These are phyloP conservation scores for Corythoichthys haematopterus DNA, from an alignment of 2,113 vertebrate genomes.

Conservation along the genomic window DNA sequence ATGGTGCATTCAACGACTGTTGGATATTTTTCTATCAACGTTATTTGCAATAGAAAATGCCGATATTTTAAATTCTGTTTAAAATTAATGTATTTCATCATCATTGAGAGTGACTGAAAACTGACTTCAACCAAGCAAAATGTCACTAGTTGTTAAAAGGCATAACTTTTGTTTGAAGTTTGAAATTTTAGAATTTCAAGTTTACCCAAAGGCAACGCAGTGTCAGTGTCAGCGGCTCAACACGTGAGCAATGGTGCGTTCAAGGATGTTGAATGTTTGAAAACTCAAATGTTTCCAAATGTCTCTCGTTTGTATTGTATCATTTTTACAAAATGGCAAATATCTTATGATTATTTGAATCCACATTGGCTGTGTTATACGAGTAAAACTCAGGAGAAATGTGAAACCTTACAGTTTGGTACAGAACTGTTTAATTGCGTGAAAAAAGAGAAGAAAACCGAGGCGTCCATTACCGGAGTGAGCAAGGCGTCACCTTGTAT, in stretches of 20 bases:
- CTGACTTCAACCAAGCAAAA: background rate
- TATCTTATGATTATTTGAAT: too few relatives aligned
- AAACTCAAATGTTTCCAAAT: background rate
- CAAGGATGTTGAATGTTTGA: background rate
- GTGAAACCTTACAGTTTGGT: too few relatives aligned
- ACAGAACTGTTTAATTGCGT: too few relatives aligned
- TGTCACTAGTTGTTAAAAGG: background rate
- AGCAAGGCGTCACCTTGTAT: too few relatives aligned
- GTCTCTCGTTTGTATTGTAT: background rate
- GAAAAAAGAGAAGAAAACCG: too few relatives aligned
- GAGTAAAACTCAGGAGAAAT: too few relatives aligned
- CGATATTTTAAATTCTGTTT: background rate
- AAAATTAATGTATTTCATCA: background rate
- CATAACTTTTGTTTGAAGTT: background rate
- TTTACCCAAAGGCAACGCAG: background rate
- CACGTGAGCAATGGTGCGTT: background rate
- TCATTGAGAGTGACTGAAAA: background rate
- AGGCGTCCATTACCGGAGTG: too few relatives aligned
- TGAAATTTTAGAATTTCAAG: background rate
- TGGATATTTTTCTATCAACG: background rate
- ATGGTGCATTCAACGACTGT: background rate
- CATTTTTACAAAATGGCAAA: background rate
- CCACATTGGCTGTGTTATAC: too few relatives aligned
- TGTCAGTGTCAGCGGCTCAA: background rate
- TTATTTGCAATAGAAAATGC: background rate